Percentiles rank a stretch among this genome's conserved stretches.
These are phyloP conservation scores for Nymphicus hollandicus DNA, from an alignment of 2,113 vertebrate genomes.

Conservation along the genomic window DNA sequence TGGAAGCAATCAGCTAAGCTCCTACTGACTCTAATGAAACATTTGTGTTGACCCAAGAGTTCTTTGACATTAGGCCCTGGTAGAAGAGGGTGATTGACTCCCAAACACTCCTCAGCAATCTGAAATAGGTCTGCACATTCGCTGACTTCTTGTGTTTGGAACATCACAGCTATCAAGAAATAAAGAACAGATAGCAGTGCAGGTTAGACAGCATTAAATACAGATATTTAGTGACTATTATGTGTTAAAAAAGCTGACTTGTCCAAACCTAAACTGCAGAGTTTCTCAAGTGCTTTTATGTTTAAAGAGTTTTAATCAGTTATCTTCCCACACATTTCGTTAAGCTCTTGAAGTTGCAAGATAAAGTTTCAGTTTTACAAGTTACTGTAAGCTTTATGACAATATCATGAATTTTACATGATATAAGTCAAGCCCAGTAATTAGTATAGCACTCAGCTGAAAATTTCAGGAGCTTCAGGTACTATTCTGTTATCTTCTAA, in stretches of 20 bases:
- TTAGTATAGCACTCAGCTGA: not conserved
- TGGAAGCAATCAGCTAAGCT: not conserved
- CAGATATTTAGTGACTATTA: not conserved
- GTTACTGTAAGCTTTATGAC: not conserved
- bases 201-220: not conserved
- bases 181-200: not conserved
- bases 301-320: not conserved
- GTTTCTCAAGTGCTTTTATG: not conserved
- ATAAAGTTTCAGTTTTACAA: not conserved
- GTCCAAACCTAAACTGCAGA: not conserved
- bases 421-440: not conserved
- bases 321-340: not conserved
- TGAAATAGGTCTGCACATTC: not conserved
- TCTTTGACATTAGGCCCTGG: not conserved
- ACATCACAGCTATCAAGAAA: not conserved
- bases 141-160: not conserved
- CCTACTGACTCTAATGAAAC: not conserved
- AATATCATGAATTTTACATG: rapidly evolving
- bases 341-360: not conserved
- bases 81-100: not conserved
- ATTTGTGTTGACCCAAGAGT: rapidly evolving
- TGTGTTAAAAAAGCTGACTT: not conserved
- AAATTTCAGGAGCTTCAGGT: not conserved
- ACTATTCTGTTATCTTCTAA: not conserved
- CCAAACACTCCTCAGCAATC: not conserved